These are phyloP conservation scores for Epinotia nisella DNA, from an alignment of 2,888 invertebrate genomes.

Conservation along the genomic window DNA sequence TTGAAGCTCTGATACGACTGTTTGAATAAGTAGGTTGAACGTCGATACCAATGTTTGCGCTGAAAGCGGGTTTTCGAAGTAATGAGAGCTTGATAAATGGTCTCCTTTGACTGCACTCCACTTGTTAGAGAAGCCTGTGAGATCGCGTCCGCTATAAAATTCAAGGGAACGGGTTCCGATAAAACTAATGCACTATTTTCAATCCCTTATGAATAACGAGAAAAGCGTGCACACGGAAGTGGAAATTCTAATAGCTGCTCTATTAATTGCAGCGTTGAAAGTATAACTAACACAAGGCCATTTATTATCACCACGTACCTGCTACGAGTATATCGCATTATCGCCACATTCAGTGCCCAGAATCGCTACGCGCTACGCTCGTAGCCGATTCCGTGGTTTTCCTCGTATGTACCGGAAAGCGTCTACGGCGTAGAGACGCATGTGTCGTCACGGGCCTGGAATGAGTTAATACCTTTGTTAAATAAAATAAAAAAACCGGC, in stretches of 20 bases:
- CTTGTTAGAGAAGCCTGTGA: slow-evolving; percentile 18
- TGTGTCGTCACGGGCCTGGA: too few species aligned
- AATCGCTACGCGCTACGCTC: too few species aligned
- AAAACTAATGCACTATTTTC: slow-evolving; percentile 17
- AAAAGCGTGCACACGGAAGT: background rate
- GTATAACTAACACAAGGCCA: background rate
- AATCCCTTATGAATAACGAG: background rate
- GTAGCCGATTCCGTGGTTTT: too few species aligned
- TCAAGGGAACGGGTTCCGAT: background rate
- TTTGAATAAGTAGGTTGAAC: background rate
- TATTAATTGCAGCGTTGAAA: background rate
- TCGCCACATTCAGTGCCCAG: too few species aligned
- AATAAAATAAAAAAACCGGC: too few species aligned
- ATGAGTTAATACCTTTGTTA: too few species aligned
- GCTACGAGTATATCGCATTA: too few species aligned
- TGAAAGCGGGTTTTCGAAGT: slow-evolving; percentile 1
- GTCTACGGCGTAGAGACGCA: too few species aligned
- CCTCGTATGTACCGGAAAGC: too few species aligned
- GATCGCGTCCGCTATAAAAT: slow-evolving; percentile 10
- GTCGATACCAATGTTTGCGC: slow-evolving; percentile 2
- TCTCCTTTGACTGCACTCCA: slow-evolving; percentile 19
- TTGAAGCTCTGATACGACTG: slow-evolving; percentile 4
- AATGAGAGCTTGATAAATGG: slow-evolving; percentile 25
- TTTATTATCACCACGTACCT: too few species aligned
- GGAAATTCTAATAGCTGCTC: background rate